Conservation (phyloP, 2,888 invertebrate genomes). For the Drosophila mettleri region DNA sequence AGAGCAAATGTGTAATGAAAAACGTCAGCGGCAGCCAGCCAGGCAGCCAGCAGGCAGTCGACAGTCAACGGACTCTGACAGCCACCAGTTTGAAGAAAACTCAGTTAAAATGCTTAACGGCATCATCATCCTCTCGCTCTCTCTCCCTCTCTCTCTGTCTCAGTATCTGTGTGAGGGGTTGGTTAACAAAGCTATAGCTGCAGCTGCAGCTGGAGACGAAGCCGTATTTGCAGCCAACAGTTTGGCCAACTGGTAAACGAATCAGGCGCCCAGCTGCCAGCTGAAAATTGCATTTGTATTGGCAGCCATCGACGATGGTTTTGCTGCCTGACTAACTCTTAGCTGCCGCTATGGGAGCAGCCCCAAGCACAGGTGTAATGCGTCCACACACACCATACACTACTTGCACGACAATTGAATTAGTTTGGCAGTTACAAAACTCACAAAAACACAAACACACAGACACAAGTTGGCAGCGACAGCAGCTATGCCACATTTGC, state of each 20-base stretch:
- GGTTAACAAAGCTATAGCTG: constrained; percentile 15
- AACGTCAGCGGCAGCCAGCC: constrained; percentile 60
- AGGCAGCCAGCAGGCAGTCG: constrained; percentile 37
- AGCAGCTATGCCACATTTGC: constrained; percentile 48
- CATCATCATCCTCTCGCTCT: constrained; percentile 40
- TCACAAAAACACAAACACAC: constrained; percentile 11
- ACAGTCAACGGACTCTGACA: constrained; percentile 53
- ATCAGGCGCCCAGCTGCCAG: constrained; percentile 77
- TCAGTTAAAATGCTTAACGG: constrained; percentile 76
- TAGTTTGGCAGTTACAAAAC: constrained; percentile 72
- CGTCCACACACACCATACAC: constrained; percentile 30
- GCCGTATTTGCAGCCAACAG: constrained; percentile 33
- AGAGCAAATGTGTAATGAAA: constrained; percentile 75
- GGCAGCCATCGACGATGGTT: constrained; percentile 69
- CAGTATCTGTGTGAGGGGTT: not conserved
- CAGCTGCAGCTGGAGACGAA: constrained; percentile 5
- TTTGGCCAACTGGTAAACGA: constrained; percentile 69
- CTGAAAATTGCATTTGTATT: constrained; percentile 79
- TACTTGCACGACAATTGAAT: constrained; percentile 77
- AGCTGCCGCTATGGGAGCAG: constrained; percentile 18
- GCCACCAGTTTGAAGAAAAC: constrained; percentile 67
- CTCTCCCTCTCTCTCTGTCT: no score
- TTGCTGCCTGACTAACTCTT: constrained; percentile 65
- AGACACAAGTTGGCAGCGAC: constrained; percentile 9
- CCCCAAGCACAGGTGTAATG: constrained; percentile 50